Conservation (phyloP, 2,888 invertebrate genomes). For the Hydrotaea cyrtoneurina region DNA sequence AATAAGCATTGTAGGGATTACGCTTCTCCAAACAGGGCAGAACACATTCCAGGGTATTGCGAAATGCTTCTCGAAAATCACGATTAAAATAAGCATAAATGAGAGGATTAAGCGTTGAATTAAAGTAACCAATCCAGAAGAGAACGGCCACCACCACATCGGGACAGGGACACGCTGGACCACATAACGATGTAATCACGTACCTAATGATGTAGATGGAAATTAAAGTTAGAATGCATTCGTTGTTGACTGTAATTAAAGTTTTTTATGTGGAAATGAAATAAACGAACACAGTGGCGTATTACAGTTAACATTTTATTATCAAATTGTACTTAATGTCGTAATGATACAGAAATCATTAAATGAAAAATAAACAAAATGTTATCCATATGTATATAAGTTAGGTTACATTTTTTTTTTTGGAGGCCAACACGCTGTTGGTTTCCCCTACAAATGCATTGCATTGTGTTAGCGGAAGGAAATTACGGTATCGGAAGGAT, state of each 20-base stretch:
- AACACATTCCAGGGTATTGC: slow-evolving; percentile 92
- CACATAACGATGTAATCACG: slow-evolving; percentile 91
- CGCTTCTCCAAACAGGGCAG: slow-evolving; percentile 87
- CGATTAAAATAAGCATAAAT: slow-evolving; percentile 98
- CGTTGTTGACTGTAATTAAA: neutral
- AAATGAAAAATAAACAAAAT: no score
- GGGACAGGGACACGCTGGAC: slow-evolving; percentile 91
- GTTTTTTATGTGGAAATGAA: slow-evolving; percentile 7
- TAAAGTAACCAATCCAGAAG: slow-evolving; percentile 99
- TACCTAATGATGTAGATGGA: slow-evolving; percentile 84
- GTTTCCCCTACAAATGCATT: no score
- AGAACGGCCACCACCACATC: slow-evolving; percentile 93
- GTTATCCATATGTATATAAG: no score
- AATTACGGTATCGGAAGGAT: no score
- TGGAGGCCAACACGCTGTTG: no score
- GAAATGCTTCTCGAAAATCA: slow-evolving; percentile 98
- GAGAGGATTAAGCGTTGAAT: slow-evolving; percentile 95
- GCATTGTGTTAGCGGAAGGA: no score
- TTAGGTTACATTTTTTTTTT: no score
- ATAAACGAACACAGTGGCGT: slow-evolving; percentile 16
- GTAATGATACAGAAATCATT: no score
- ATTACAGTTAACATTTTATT: no score
- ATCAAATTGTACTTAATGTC: no score
- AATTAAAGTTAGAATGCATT: slow-evolving; percentile 7
- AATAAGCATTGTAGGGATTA: slow-evolving; percentile 81